These are phyloP conservation scores for Gadus chalcogrammus DNA, from an alignment of 2,113 vertebrate genomes.

Conservation along the genomic window DNA sequence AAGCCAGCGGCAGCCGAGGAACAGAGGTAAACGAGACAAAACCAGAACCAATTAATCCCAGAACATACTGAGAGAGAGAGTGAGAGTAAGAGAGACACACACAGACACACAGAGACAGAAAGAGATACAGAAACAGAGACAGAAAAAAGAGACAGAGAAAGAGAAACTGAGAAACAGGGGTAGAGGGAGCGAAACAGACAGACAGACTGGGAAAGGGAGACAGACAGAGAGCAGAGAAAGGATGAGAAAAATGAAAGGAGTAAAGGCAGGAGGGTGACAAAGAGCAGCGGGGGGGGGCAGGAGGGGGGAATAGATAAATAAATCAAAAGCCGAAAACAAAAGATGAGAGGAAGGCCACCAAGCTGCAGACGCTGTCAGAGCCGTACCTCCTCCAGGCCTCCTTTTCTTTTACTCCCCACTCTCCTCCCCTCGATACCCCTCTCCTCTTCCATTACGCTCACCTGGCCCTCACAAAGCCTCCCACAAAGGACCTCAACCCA, in stretches of 20 bases:
- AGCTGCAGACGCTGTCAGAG: no score
- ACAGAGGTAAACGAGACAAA: neutral
- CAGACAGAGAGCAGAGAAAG: neutral
- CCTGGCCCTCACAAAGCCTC: no score
- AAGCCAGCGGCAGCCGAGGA: conserved; percentile 16
- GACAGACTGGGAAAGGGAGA: neutral
- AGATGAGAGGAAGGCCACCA: no score
- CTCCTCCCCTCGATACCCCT: no score
- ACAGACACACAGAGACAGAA: conserved; percentile 21
- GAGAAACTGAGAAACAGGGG: conserved; percentile 4
- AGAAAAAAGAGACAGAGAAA: conserved; percentile 1
- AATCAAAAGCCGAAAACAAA: no score
- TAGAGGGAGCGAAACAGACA: neutral
- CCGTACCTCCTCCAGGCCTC: no score
- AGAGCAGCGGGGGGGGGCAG: no score
- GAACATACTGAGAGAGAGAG: conserved; percentile 13
- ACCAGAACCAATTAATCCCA: neutral
- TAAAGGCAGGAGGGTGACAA: no score
- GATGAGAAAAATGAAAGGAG: neutral
- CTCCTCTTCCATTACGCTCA: no score
- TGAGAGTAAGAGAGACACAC: conserved; percentile 16
- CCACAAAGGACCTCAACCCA: no score
- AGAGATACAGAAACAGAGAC: neutral
- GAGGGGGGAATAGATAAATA: no score
- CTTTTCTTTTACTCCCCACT: no score